Percentiles rank a stretch among this genome's conserved stretches.
Conservation (phyloP, 1,140 invertebrate species). For the Drosophila biarmipes region DNA sequence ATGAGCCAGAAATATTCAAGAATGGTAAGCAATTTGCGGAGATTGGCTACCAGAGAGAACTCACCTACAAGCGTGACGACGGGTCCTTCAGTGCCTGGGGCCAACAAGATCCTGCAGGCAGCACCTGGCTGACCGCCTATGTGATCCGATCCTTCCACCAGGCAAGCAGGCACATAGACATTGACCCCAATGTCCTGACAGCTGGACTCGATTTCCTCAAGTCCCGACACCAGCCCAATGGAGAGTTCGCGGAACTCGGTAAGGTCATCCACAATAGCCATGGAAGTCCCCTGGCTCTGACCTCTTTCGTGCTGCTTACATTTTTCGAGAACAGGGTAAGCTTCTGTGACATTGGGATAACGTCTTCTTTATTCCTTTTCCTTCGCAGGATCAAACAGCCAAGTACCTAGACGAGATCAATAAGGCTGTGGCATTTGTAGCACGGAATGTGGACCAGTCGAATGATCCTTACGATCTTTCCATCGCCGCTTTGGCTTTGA, state of each 20-base stretch:
- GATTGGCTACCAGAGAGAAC: conserved; percentile 95
- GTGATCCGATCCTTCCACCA: conserved; percentile 94
- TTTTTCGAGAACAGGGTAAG: conserved; percentile 90
- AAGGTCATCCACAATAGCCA: conserved; percentile 84
- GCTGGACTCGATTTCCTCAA: conserved; percentile 92
- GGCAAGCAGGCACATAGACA: conserved; percentile 91
- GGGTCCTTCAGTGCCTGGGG: conserved; percentile 98
- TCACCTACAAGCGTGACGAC: conserved; percentile 94
- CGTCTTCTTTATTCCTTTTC: conserved; percentile 3
- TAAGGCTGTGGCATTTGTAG: conserved; percentile 92
- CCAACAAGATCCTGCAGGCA: conserved; percentile 89
- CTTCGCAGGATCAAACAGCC: conserved; percentile 64
- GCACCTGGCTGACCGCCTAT: conserved; percentile 96
- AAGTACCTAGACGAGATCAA: conserved; percentile 88
- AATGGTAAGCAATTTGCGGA: conserved; percentile 91
- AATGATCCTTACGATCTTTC: conserved; percentile 92
- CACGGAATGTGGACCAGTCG: conserved; percentile 88
- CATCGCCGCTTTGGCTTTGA: conserved; percentile 90
- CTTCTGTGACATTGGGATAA: background rate
- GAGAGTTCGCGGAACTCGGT: conserved; percentile 92
- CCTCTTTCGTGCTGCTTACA: conserved; percentile 93
- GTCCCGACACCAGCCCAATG: conserved; percentile 86
- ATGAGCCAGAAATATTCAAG: conserved; percentile 36
- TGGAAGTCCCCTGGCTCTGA: conserved; percentile 89
- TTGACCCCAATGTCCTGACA: conserved; percentile 90